A percentile compares a stretch with the other conserved stretches of the same genome.
phyloP scores from a whole-genome alignment of 2,797 vertebrate species.

The Schizopygopsis malacanthus region DNA sequence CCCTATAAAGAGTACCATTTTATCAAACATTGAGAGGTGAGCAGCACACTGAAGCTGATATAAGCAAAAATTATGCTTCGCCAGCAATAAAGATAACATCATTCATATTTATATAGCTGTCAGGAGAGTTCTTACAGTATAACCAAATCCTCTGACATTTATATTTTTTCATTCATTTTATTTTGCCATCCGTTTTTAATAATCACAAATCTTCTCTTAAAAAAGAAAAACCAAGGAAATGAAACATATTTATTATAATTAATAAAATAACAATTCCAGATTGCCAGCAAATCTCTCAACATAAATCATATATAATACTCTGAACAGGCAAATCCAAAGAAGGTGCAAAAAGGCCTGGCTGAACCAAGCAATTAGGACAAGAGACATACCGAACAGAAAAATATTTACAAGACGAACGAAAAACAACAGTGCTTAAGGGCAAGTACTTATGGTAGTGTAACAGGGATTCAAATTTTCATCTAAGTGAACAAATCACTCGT shows the following conservation, averaged over 20 bases:
- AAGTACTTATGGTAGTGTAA: constrained; percentile 73
- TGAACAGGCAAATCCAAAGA: constrained; percentile 80
- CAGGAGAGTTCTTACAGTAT: not conserved
- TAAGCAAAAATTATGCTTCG: not conserved
- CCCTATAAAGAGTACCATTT: not conserved
- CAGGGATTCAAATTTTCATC: constrained; percentile 72
- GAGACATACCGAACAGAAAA: constrained; percentile 72
- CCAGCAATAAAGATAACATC: not conserved
- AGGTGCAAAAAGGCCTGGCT: constrained; percentile 73
- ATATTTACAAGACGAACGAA: constrained; percentile 80
- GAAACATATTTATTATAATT: constrained; percentile 78
- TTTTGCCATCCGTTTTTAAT: constrained; percentile 16
- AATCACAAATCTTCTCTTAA: constrained; percentile 64
- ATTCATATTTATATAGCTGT: constrained; percentile 1
- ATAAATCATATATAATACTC: constrained; percentile 69
- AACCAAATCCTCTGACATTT: not conserved
- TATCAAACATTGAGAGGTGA: not conserved
- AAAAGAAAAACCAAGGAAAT: constrained; percentile 73
- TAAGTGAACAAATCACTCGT: constrained; percentile 63
- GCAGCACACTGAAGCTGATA: not conserved
- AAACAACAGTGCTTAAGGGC: constrained; percentile 78
- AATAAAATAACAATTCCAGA: constrained; percentile 85
- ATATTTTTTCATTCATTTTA: not conserved
- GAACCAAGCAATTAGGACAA: constrained; percentile 61
- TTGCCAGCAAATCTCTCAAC: constrained; percentile 84